Evolutionary conservation across 2,797 vertebrate species (phyloP).

Genomic region (Cryptoblepharus egeriae): DNA sequence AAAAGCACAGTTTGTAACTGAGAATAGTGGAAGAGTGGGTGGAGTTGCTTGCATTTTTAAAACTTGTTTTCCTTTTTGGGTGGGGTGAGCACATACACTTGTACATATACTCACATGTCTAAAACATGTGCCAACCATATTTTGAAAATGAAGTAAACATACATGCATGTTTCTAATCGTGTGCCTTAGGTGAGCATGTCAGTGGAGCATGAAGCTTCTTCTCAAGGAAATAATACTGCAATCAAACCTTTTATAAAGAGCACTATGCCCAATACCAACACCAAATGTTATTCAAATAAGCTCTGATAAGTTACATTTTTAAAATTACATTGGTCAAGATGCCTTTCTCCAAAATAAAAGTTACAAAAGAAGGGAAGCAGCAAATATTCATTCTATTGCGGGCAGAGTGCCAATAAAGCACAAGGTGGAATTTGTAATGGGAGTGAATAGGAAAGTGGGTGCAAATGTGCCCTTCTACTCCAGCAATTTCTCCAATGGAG

Average conservation of each 20-base stretch:
- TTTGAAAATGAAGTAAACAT: background rate
- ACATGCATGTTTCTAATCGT: background rate
- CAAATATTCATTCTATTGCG: background rate
- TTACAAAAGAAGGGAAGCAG: background rate
- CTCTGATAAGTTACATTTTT: background rate
- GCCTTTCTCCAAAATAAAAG: background rate
- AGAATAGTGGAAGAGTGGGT: too few relatives aligned
- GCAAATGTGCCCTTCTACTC: too few relatives aligned
- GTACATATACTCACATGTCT: background rate
- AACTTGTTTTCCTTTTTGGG: background rate
- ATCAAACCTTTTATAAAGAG: background rate
- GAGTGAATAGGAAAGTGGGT: too few relatives aligned
- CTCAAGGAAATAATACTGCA: fast-evolving
- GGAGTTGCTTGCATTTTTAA: too few relatives aligned
- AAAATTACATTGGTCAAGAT: background rate
- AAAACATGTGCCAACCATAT: too few relatives aligned
- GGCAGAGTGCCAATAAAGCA: too few relatives aligned
- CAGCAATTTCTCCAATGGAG: too few relatives aligned
- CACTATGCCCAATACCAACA: background rate
- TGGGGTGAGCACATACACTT: background rate
- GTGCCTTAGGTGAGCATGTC: background rate
- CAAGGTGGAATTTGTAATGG: too few relatives aligned
- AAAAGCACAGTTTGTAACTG: too few relatives aligned
- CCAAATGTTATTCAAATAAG: background rate
- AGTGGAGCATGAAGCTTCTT: background rate